These are phyloP conservation scores for Metacarcinus magister DNA, from an alignment of 2,888 invertebrate genomes.

Conservation along the genomic window DNA sequence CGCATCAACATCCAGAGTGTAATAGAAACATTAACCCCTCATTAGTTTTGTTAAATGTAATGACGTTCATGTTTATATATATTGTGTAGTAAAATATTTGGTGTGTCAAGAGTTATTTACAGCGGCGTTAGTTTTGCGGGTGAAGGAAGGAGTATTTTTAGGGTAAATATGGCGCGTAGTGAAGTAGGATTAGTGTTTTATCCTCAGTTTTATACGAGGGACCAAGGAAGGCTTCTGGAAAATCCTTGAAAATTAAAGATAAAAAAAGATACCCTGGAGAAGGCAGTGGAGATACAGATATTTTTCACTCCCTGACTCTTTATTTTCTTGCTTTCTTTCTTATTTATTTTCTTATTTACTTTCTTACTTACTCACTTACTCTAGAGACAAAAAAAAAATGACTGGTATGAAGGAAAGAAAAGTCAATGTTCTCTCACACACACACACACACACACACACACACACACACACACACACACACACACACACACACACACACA, in stretches of 20 bases:
- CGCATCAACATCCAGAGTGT: background rate
- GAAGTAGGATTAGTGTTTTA: background rate
- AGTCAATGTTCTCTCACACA: background rate
- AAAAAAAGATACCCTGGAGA: background rate
- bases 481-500: slow-evolving; percentile 56
- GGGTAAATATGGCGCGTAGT: background rate
- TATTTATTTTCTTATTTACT: too few relatives aligned
- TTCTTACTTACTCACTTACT: too few relatives aligned
- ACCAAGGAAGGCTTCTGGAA: background rate
- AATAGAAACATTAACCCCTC: background rate
- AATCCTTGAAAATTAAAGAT: background rate
- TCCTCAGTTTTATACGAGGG: background rate
- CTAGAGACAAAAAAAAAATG: background rate
- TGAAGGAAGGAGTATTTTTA: background rate
- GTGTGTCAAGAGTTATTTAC: background rate
- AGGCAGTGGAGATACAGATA: background rate
- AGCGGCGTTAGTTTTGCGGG: background rate
- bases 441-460: slow-evolving; percentile 7
- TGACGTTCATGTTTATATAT: background rate
- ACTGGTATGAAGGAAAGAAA: background rate
- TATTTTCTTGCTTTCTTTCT: too few relatives aligned
- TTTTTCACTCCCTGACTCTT: background rate
- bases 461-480: slow-evolving; percentile 53
- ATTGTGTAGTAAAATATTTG: background rate
- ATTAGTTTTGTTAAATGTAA: background rate